Percentiles rank a stretch among this genome's conserved stretches.
Conservation (phyloP, 2,888 invertebrate species). For the Danaus chrysippus region DNA sequence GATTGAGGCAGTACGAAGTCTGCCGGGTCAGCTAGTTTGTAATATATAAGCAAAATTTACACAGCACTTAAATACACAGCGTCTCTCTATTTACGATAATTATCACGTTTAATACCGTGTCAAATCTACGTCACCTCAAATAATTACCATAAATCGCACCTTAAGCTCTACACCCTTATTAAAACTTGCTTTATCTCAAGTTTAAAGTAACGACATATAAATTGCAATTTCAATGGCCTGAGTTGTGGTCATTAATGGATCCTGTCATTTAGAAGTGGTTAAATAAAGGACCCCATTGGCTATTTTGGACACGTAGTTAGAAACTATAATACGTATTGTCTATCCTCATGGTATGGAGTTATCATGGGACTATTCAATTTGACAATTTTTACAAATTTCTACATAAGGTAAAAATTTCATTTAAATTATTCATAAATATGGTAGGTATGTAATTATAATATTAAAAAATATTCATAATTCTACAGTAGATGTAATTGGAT, state of each 20-base stretch:
- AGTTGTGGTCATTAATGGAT: constrained; percentile 42
- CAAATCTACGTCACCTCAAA: constrained; percentile 26
- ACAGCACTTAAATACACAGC: too few relatives aligned
- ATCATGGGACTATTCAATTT: not conserved
- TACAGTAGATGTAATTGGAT: too few relatives aligned
- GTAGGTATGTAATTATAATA: too few relatives aligned
- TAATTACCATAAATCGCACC: constrained; percentile 63
- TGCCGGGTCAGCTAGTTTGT: too few relatives aligned
- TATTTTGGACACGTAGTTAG: not conserved
- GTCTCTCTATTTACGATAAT: too few relatives aligned
- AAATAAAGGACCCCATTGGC: not conserved
- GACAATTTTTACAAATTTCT: not conserved
- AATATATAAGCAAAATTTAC: too few relatives aligned
- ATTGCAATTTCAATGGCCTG: constrained; percentile 60
- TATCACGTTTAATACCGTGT: not conserved
- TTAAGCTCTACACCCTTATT: constrained; percentile 73
- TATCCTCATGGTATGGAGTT: not conserved
- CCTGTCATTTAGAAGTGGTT: constrained; percentile 3
- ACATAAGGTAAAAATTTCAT: not conserved
- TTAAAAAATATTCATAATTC: too few relatives aligned
- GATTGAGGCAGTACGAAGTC: too few relatives aligned
- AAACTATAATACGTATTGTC: not conserved
- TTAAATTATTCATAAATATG: too few relatives aligned
- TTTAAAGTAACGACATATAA: constrained; percentile 69
- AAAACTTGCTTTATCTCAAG: constrained; percentile 67